Conservation (phyloP, 2,797 vertebrate species). For the Luscinia luscinia region DNA sequence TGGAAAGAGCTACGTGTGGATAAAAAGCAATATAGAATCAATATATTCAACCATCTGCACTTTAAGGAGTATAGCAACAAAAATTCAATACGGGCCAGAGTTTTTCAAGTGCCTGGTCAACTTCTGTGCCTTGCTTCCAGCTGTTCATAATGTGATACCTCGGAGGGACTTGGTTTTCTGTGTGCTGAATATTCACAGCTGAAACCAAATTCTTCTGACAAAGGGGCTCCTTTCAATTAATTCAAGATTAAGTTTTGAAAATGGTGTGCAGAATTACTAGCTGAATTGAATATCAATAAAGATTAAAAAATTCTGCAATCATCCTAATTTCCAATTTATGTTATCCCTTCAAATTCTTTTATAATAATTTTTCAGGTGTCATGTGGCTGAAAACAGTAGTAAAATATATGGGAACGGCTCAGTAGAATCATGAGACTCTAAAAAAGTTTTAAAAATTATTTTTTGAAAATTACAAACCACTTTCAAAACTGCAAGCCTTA, state of each 20-base stretch:
- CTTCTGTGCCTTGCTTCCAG: background rate
- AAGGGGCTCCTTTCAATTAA: background rate
- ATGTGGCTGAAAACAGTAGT: background rate
- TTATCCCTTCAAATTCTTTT: background rate
- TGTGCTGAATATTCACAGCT: background rate
- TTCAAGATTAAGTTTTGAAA: background rate
- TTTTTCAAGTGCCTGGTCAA: background rate
- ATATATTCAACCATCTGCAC: background rate
- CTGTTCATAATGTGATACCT: conserved; percentile 14
- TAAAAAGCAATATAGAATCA: background rate
- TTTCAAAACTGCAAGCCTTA: background rate
- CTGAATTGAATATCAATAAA: background rate
- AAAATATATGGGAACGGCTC: background rate
- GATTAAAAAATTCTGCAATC: background rate
- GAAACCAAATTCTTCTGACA: background rate
- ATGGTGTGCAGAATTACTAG: background rate
- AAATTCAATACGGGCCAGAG: background rate
- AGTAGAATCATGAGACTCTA: background rate
- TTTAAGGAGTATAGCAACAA: background rate
- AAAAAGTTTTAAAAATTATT: background rate
- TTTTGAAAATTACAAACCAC: background rate
- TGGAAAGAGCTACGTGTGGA: background rate
- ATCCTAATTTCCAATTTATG: background rate
- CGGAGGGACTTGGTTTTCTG: background rate
- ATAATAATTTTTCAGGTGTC: background rate